Conservation (phyloP, 2,113 vertebrate genomes). For the Podarcis raffonei region DNA sequence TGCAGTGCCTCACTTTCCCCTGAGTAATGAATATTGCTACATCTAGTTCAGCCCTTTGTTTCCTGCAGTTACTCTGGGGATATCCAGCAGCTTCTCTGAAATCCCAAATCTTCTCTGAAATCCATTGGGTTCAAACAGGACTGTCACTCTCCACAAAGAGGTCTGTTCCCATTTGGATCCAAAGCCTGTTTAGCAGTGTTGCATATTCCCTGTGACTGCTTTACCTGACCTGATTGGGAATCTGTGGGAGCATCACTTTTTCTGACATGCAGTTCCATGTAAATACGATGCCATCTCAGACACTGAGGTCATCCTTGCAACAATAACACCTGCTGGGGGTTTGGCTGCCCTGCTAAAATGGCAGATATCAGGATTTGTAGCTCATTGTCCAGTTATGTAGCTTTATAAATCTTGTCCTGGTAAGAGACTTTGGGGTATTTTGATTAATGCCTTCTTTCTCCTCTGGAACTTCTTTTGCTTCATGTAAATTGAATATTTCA, state of each 20-base stretch:
- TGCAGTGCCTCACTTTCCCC: too few species aligned
- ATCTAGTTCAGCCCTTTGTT: too few species aligned
- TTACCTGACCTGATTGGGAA: too few species aligned
- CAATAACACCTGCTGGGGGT: background rate
- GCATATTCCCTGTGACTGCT: background rate
- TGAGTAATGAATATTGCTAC: too few species aligned
- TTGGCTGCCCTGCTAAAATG: background rate
- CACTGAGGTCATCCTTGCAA: background rate
- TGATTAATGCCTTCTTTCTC: background rate
- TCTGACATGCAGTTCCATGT: background rate
- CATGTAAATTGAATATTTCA: background rate
- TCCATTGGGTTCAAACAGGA: too few species aligned
- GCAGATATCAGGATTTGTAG: background rate
- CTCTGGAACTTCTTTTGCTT: too few species aligned
- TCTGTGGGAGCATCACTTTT: background rate
- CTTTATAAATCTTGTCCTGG: background rate
- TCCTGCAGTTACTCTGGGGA: too few species aligned
- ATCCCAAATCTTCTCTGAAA: too few species aligned
- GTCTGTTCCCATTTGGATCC: background rate
- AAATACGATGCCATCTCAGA: background rate
- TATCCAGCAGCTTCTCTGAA: too few species aligned
- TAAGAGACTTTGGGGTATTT: too few species aligned
- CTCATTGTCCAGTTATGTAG: background rate
- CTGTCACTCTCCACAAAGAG: background rate
- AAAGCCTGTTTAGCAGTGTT: too few species aligned